These are phyloP conservation scores for Silurus asotus DNA, from an alignment of 2,113 vertebrate species.

Conservation along the genomic window DNA sequence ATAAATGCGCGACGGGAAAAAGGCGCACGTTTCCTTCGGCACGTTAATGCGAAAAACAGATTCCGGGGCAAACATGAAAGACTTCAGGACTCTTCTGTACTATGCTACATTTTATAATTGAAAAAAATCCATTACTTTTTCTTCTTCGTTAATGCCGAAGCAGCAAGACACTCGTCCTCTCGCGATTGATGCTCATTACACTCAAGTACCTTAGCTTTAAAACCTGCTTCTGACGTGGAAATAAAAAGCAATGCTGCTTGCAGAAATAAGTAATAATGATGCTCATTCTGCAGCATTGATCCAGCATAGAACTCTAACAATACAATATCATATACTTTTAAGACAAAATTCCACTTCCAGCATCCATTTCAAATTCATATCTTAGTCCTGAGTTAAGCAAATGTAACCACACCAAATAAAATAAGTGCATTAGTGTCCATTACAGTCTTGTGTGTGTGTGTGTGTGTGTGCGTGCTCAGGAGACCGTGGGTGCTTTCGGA, in stretches of 20 bases:
- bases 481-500: constrained; percentile 47
- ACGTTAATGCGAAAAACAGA: background rate
- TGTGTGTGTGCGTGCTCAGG: constrained; percentile 41
- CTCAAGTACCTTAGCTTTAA: background rate
- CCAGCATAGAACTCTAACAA: constrained; percentile 39
- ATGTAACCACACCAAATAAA: background rate
- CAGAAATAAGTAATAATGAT: background rate
- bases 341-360: background rate
- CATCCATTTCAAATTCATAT: background rate
- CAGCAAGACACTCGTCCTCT: background rate
- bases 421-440: constrained; percentile 7
- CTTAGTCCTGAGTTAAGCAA: background rate
- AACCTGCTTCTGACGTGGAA: background rate
- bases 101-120: background rate
- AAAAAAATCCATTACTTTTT: background rate
- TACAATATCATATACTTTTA: background rate
- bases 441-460: background rate
- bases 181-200: background rate
- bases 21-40: background rate
- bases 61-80: background rate
- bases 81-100: background rate
- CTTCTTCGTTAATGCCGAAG: background rate
- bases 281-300: constrained; percentile 17
- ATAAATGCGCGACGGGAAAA: background rate
- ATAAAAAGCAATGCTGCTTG: background rate